Base-by-base conservation (phyloP, 1,140 invertebrate genomes). In the Potamilus streckersoni region DNA sequence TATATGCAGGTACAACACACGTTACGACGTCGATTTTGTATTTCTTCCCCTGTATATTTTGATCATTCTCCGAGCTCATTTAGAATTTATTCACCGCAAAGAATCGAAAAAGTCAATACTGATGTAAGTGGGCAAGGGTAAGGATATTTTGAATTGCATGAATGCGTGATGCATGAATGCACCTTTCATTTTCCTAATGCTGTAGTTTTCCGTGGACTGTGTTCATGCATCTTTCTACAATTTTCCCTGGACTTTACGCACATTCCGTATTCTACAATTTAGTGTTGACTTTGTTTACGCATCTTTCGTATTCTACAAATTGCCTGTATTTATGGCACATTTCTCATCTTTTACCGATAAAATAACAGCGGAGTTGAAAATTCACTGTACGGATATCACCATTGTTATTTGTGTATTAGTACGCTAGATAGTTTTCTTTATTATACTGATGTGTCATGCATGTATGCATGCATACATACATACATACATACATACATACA, bases 1-100 rank as follows among this genome's bases (percentile, higher is more conserved):
- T 58, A 57, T 70, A 27, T 12, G 55, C 16, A 82, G 79, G 80
- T 82, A 57, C 80, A 80, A 63, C 76, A 78, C 55, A 80, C 74
- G 60, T 78, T 82, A 58, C 71, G 71, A 63, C 62, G 76, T 19
- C 70, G 80, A 61, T 72, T 82, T 70, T 82, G 79, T 73, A 70
- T 72, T 38, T 67, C 76, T n/a, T 27, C 69, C 17, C 59, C 73
- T 31, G 55, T 68, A 23, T 61, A 69, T 49, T 74, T 69, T 59
- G 80, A 82, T 20, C 59, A 61, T 13, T 80, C 76, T 16, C 73
- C 71, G 49, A 80, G 73, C 2, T 82, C 78, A 49, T 76, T 82
- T 14, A 70, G 76, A 63, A 58, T 78, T 55, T 74, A 78, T 73
- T 76, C 76, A 27, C 76, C 74, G 56, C 64, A 70, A 63, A 70